phyloP scores from a whole-genome alignment of 2,888 invertebrate genomes.

The Hirtodrosophila confusa region DNA sequence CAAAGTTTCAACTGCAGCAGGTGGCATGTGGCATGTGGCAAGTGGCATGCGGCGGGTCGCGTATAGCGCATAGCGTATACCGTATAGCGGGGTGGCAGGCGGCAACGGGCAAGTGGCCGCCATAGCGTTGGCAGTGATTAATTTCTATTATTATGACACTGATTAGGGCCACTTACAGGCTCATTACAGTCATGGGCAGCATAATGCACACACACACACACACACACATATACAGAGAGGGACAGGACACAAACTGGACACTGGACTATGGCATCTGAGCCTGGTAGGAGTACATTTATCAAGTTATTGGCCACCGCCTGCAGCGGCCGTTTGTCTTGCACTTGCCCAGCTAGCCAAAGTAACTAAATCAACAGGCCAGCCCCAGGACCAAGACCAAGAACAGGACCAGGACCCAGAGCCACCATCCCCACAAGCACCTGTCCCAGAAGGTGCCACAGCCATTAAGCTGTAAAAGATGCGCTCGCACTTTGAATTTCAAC shows the following conservation, averaged over 20 bases:
- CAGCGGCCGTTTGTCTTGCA: constrained; percentile 75
- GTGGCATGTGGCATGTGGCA: constrained; percentile 8
- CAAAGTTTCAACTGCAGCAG: constrained; percentile 48
- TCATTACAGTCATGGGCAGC: constrained; percentile 70
- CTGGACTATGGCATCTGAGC: constrained; percentile 21
- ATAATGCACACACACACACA: constrained; percentile 51
- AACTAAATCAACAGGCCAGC: constrained; percentile 54
- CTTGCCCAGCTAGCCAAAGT: constrained; percentile 54
- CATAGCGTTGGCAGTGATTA: constrained; percentile 58
- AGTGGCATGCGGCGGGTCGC: background rate
- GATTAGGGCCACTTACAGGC: constrained; percentile 78
- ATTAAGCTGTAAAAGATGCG: no score
- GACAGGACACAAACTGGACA: constrained; percentile 1
- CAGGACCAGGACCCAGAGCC: background rate
- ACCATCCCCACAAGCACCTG: background rate
- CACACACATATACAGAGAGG: background rate
- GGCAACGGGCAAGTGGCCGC: background rate
- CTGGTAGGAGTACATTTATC: constrained; percentile 60
- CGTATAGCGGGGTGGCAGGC: constrained; percentile 2
- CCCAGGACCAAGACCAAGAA: background rate
- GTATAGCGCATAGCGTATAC: background rate
- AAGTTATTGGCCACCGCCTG: constrained; percentile 75
- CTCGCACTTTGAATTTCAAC: no score
- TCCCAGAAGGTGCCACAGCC: no score
- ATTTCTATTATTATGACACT: constrained; percentile 79